These are phyloP conservation scores for Ligdia adustata DNA, from an alignment of 2,888 invertebrate species.

Conservation along the genomic window DNA sequence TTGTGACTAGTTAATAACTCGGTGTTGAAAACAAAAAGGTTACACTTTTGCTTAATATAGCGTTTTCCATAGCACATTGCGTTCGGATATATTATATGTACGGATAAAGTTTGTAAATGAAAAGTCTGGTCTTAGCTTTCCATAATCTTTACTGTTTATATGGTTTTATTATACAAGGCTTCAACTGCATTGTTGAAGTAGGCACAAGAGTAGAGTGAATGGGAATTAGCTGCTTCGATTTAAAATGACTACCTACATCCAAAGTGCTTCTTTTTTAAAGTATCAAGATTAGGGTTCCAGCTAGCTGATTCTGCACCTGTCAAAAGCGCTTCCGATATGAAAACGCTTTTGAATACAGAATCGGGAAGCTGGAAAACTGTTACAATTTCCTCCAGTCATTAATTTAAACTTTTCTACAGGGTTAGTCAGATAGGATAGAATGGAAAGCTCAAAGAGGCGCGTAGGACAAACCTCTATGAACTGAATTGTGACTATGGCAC, in stretches of 20 bases:
- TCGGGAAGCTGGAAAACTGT: slow-evolving; percentile 43
- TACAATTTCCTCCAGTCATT: slow-evolving; percentile 68
- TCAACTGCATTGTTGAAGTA: background rate
- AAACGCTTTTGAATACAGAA: too few relatives aligned
- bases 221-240: slow-evolving; percentile 3
- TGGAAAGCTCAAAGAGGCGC: too few relatives aligned
- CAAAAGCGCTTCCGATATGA: too few relatives aligned
- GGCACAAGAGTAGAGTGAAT: background rate
- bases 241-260: slow-evolving; percentile 3
- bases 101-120: slow-evolving; percentile 11
- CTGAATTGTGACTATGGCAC: too few relatives aligned
- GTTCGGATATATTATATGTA: slow-evolving; percentile 50
- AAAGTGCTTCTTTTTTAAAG: slow-evolving; percentile 27
- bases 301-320: too few relatives aligned
- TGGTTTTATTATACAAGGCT: slow-evolving; percentile 19
- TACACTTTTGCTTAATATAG: slow-evolving; percentile 6
- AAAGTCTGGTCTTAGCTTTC: slow-evolving; percentile 12
- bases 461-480: too few relatives aligned
- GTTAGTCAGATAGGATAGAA: background rate
- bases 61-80: slow-evolving; percentile 75
- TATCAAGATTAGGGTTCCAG: slow-evolving; percentile 37
- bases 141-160: slow-evolving; percentile 13
- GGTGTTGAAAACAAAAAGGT: slow-evolving; percentile 27
- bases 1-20: slow-evolving; percentile 12
- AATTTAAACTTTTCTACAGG: slow-evolving; percentile 48